Base-by-base conservation (phyloP, 2,797 vertebrate species). In the Pterois miles region DNA sequence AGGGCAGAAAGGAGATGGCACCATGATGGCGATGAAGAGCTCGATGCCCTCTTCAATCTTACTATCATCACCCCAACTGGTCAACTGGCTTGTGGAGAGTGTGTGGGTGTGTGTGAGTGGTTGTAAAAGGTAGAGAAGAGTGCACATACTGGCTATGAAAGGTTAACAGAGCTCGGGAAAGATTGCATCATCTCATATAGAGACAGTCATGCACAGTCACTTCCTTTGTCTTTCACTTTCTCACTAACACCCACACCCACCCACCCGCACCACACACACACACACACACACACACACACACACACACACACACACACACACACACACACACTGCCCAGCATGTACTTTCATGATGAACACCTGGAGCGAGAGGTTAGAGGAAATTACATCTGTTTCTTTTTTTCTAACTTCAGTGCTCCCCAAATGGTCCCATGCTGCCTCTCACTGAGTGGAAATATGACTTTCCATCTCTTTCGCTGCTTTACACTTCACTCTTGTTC, bases 1-100 rank as follows among this genome's bases (percentile, higher is more conserved):
- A 60, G 6, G 33, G 33, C 58, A 22, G 31, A 59, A 65, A 33
- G 29, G 38, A 81, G 40, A 46, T 18, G 16, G 31, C 54, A 76
- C 31, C 46, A 53, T 13, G 25, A 13, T 33, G 54, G 40, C 40
- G 31, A 78, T 74, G 71, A 54, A 65, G 73, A 67, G 22, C 48
- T 79, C 56, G 67, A 88, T 60, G 16, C 68, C 31, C 65, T 73
- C 75, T 75, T 85, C 66, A 75, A 64, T 88, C 64, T 85, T 65
- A 36, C 66, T 48, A 59, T 81, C 60, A 70, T 78, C 65, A 80
- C 50, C 16, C 22, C 23, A 68, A 64, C 58, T 52, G 50, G 76
- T 89, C 57, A 40, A 83, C 85, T 80, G 71, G 67, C 79, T 65
- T 65, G 66, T 59, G 13, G 33, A 22, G n/a, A 33, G 14, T 18